phyloP scores from a whole-genome alignment of 2,113 vertebrate species.

The Cyanoramphus novaezelandiae region DNA sequence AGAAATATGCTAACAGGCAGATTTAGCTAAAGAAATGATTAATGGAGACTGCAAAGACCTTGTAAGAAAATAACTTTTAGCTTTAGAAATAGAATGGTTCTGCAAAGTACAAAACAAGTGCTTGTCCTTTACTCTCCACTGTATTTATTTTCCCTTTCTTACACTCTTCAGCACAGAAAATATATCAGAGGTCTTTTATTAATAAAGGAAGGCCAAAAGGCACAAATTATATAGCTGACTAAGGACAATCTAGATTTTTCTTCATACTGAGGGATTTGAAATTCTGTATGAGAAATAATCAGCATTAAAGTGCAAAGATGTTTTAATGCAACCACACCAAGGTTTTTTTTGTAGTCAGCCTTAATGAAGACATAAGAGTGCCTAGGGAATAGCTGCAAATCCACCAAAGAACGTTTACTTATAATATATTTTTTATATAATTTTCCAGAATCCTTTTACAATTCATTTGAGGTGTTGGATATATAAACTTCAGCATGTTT shows the following conservation, averaged over 20 bases:
- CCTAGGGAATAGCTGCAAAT: background rate
- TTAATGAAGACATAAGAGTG: background rate
- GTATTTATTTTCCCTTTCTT: conserved; percentile 16
- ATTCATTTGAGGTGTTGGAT: background rate
- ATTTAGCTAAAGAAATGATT: conserved; percentile 50
- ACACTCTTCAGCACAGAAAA: conserved; percentile 5
- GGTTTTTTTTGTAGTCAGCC: background rate
- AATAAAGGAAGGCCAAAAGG: conserved; percentile 1
- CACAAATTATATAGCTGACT: background rate
- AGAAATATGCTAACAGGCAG: conserved; percentile 37
- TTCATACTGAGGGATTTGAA: background rate
- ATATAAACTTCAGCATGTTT: background rate
- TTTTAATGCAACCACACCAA: background rate
- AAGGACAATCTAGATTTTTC: background rate
- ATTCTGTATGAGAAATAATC: background rate
- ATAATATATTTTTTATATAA: background rate
- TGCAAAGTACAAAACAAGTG: background rate
- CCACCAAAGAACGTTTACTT: background rate
- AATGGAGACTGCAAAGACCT: conserved; percentile 36
- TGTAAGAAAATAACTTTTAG: conserved; percentile 38
- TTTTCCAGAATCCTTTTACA: background rate
- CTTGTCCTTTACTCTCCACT: background rate
- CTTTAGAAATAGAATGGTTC: conserved; percentile 11
- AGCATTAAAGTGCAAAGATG: background rate
- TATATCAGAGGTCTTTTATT: background rate